Evolutionary conservation across 2,888 invertebrate species (phyloP).

Genomic region (Plutella xylostella): DNA sequence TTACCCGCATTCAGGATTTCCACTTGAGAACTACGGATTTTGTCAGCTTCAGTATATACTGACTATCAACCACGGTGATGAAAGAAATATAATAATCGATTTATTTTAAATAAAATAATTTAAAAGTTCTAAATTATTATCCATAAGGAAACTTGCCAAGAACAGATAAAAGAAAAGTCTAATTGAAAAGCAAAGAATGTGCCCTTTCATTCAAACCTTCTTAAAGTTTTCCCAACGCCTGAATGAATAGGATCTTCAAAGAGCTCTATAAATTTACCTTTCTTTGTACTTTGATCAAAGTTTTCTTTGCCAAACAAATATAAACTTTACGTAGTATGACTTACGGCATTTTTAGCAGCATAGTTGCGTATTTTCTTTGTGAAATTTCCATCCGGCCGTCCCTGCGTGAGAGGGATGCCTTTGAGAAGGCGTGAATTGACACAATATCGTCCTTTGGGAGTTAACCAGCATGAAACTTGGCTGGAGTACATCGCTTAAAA

Average conservation of each 20-base stretch:
- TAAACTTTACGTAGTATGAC: background rate
- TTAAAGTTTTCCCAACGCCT: constrained; percentile 22
- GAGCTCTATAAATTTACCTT: constrained; percentile 25
- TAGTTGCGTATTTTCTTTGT: constrained; percentile 1
- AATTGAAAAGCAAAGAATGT: constrained; percentile 1
- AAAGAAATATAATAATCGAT: too few species aligned
- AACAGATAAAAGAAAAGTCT: background rate
- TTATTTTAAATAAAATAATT: too few species aligned
- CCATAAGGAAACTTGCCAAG: too few species aligned
- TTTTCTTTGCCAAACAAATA: constrained; percentile 16
- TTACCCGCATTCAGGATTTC: too few species aligned
- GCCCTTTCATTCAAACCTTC: constrained; percentile 10
- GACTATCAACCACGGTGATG: too few species aligned
- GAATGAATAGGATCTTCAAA: constrained; percentile 27
- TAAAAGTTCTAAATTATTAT: too few species aligned
- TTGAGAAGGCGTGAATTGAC: constrained; percentile 41
- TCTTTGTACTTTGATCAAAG: constrained; percentile 23
- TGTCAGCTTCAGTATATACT: too few species aligned
- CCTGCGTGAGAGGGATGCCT: constrained; percentile 37
- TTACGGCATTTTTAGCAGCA: background rate
- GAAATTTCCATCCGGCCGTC: constrained; percentile 35
- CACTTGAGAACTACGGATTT: too few species aligned
- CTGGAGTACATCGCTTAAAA: background rate
- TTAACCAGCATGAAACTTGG: constrained; percentile 13
- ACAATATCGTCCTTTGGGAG: constrained; percentile 43